These are phyloP conservation scores for Ophioninae sp. DNA, from an alignment of 2,888 invertebrate species.

Conservation along the genomic window DNA sequence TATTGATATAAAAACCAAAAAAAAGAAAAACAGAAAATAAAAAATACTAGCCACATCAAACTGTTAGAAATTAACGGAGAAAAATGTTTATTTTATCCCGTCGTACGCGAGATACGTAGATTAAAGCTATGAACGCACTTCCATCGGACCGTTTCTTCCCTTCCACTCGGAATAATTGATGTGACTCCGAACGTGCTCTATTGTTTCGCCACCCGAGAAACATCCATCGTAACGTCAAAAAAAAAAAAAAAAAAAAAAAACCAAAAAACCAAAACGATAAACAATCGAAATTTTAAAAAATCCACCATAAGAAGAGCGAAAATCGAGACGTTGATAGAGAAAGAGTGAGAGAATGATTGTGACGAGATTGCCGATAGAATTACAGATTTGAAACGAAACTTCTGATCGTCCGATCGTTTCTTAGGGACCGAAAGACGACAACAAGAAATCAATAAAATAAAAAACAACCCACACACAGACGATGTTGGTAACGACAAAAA, in stretches of 20 bases:
- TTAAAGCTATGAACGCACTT: slow-evolving; percentile 40
- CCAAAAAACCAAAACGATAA: too few relatives aligned
- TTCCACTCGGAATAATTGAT: slow-evolving; percentile 40
- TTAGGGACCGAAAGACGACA: slow-evolving; percentile 16
- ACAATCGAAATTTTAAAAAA: too few relatives aligned
- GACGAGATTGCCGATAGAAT: not conserved
- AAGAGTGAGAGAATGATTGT: slow-evolving; percentile 31
- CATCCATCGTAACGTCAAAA: not conserved
- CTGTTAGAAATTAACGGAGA: slow-evolving; percentile 19
- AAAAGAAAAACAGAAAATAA: slow-evolving; percentile 17
- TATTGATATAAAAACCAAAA: slow-evolving; percentile 34
- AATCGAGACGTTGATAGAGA: slow-evolving; percentile 25
- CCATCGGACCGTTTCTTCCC: slow-evolving; percentile 55
- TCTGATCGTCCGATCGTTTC: slow-evolving; percentile 1
- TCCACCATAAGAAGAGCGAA: not conserved
- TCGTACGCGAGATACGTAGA: slow-evolving; percentile 32
- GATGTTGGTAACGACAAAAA: not conserved
- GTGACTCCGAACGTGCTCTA: not conserved
- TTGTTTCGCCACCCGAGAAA: not conserved
- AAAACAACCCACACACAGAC: not conserved
- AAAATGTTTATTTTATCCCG: slow-evolving; percentile 17
- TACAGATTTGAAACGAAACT: slow-evolving; percentile 4
- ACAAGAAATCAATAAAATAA: slow-evolving; percentile 10
- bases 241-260: not conserved
- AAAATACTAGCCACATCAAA: not conserved